Evolutionary conservation across 2,797 vertebrate species (phyloP).

Genomic region (Oreonectes daqikongensis): DNA sequence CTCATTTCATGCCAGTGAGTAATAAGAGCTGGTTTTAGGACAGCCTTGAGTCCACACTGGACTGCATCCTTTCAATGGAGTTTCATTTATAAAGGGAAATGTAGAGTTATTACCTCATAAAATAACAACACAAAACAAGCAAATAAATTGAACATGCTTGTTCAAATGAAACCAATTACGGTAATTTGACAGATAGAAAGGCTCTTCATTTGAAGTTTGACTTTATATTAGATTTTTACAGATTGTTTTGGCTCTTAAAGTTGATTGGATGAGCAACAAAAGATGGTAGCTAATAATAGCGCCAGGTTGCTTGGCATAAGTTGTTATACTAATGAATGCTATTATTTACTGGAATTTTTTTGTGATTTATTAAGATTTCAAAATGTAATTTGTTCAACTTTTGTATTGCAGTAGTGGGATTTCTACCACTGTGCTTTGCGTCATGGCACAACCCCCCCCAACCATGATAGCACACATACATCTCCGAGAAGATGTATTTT

Average conservation of each 20-base stretch:
- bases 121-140: conserved; percentile 11
- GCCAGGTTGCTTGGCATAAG: not conserved
- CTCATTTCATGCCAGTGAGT: conserved; percentile 10
- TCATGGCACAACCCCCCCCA: no score
- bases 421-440: not conserved
- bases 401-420: not conserved
- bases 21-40: conserved; percentile 3
- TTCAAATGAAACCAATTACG: conserved; percentile 14
- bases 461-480: no score
- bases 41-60: not conserved
- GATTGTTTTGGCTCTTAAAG: conserved; percentile 2
- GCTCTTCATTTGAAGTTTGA: not conserved
- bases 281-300: not conserved
- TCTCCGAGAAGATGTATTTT: no score
- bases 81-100: not conserved
- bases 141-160: conserved; percentile 11
- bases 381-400: not conserved
- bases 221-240: not conserved
- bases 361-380: not conserved
- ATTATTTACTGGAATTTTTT: not conserved
- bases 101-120: conserved; percentile 12
- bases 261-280: not conserved
- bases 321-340: not conserved
- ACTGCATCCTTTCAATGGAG: not conserved
- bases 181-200: conserved; percentile 3